Base-by-base conservation (phyloP, 2,113 vertebrate genomes). In the Hydropotes inermis region DNA sequence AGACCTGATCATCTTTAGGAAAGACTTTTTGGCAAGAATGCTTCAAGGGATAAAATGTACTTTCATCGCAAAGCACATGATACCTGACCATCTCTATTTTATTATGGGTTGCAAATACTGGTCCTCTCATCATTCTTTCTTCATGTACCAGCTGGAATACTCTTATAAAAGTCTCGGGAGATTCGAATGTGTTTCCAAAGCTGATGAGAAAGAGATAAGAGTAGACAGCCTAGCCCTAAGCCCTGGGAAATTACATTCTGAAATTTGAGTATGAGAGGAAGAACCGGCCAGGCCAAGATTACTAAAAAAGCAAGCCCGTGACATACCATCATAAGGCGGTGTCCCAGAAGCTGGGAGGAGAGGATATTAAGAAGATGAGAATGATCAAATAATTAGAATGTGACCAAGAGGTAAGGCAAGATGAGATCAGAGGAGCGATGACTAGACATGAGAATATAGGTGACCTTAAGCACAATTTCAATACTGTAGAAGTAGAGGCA, bases 131-230 rank as follows among this genome's bases (percentile, higher is more conserved):
- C 81, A 83, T 82, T 89, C 54, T 17, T 83, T 91, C 28, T 50
- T 82, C 60, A 52, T 28, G 6, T 64, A 47, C 76, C 64, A 86
- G 60, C 74, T 94, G 39, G 33, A 94, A 61, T n/a, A 92, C 2
- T 52, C 70, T 19, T 43, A 58, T 86, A 25, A 87, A 94, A 92
- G 82, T 47, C 60, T 9, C 36, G 64, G 36, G 36, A 76, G 27
- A 94, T 81, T 97, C 85, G 64, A 94, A 82, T 16, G 23, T 58
- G 36, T 28, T 96, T 92, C 70, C 54, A 97, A 57, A 19, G 7
- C 39, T 87, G n/a, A 60, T 45, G 79, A 84, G 9, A 82, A 33
- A 94, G 36, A 55, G 33, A 74, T 7, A 85, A 88, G 33, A 43
- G 27, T 6, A 94, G 33, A 81, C 6, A 91, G 60, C 14, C 89